A percentile compares a stretch with the other conserved stretches of the same genome.
Conservation (phyloP, 1,140 invertebrate genomes). For the Drosophila insularis region DNA sequence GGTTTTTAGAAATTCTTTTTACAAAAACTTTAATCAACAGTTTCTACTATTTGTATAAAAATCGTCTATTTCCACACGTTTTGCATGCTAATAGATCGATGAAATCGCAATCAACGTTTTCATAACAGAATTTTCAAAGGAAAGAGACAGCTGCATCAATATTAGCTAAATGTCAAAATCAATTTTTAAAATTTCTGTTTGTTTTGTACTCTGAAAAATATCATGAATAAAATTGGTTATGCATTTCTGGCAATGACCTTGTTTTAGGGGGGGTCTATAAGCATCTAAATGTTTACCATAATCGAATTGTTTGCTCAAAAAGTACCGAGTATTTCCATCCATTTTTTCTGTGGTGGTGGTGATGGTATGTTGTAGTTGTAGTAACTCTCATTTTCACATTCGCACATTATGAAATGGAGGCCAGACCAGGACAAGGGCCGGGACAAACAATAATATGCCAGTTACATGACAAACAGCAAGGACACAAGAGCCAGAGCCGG, state of each 20-base stretch:
- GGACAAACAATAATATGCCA: slow-evolving; percentile 41
- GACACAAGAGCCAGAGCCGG: background rate
- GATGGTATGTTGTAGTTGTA: background rate
- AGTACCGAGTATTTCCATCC: background rate
- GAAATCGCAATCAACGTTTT: too few species aligned
- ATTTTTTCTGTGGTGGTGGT: background rate
- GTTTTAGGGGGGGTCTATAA: background rate
- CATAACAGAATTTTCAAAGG: too few species aligned
- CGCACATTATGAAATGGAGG: background rate
- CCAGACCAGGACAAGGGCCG: background rate
- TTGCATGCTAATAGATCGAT: too few species aligned
- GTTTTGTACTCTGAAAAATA: background rate
- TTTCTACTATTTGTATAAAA: too few species aligned
- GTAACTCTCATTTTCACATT: slow-evolving; percentile 44
- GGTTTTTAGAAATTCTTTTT: too few species aligned
- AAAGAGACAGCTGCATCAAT: background rate
- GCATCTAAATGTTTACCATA: slow-evolving; percentile 5
- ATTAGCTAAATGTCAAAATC: background rate
- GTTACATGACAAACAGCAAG: slow-evolving; percentile 29
- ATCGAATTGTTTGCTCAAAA: slow-evolving; percentile 3
- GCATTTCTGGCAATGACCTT: slow-evolving; percentile 2
- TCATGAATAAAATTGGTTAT: background rate
- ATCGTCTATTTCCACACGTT: too few species aligned
- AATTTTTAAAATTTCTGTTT: background rate
- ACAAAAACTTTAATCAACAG: too few species aligned